These are phyloP conservation scores for Scomber colias DNA, from an alignment of 2,113 vertebrate species.

Conservation along the genomic window DNA sequence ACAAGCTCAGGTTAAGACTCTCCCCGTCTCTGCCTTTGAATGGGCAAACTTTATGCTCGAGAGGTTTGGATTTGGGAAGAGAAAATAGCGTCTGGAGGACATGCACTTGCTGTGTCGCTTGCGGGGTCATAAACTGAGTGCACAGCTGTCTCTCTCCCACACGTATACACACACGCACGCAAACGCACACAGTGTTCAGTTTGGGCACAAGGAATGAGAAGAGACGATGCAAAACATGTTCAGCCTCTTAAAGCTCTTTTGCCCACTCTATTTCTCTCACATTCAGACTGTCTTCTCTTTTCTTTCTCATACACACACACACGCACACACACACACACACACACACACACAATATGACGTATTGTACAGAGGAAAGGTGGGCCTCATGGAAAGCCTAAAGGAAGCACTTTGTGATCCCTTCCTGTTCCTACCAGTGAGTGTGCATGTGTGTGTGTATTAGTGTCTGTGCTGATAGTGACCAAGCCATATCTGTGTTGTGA, in stretches of 20 bases:
- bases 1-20: neutral
- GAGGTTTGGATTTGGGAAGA: conserved; percentile 32
- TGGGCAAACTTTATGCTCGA: conserved; percentile 29
- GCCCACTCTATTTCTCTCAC: neutral
- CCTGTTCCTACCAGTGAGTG: conserved; percentile 61
- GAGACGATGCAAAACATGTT: neutral
- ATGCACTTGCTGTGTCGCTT: neutral
- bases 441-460: conserved; percentile 39
- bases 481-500: conserved; percentile 73
- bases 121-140: neutral
- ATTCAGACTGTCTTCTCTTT: neutral
- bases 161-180: conserved; percentile 15
- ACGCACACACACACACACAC: neutral
- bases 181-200: neutral
- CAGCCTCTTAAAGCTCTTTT: conserved; percentile 1
- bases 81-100: conserved; percentile 18
- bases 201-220: neutral
- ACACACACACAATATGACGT: conserved; percentile 16
- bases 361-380: conserved; percentile 72
- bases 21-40: conserved; percentile 18
- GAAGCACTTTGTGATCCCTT: conserved; percentile 77
- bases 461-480: conserved; percentile 35
- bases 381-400: conserved; percentile 71
- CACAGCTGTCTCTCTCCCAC: neutral
- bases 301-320: neutral